A percentile compares a stretch with the other conserved stretches of the same genome.
These are phyloP conservation scores for Dioctria rufipes DNA, from an alignment of 2,888 invertebrate genomes.

Conservation along the genomic window DNA sequence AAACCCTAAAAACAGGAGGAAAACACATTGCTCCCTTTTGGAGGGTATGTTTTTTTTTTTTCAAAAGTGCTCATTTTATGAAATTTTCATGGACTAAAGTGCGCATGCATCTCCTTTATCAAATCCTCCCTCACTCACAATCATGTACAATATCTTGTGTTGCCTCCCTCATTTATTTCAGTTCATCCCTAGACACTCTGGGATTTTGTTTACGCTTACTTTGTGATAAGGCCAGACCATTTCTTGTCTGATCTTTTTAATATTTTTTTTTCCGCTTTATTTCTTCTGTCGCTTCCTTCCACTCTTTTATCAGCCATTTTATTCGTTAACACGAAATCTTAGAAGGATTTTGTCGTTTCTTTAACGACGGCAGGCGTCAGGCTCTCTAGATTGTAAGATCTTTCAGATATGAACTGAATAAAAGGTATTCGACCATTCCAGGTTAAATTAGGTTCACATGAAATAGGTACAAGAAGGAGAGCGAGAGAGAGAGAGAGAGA, in stretches of 20 bases:
- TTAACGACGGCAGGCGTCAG: background rate
- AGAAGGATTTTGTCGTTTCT: background rate
- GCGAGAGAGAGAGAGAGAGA: too few relatives aligned
- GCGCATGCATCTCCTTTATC: background rate
- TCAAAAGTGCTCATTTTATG: background rate
- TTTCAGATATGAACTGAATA: background rate
- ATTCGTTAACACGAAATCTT: background rate
- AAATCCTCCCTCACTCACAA: background rate
- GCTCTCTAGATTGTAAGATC: background rate
- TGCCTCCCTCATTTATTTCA: background rate
- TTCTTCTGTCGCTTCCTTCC: background rate
- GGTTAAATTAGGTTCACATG: background rate
- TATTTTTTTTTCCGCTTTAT: background rate
- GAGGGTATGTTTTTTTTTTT: background rate
- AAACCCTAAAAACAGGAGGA: background rate
- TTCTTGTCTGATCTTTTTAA: background rate
- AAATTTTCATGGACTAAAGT: background rate
- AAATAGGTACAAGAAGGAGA: background rate
- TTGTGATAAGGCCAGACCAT: background rate
- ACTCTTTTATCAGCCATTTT: background rate
- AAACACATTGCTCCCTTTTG: background rate
- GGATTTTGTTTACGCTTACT: conserved; percentile 3
- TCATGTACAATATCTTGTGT: too few relatives aligned
- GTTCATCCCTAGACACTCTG: background rate
- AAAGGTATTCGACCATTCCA: background rate